A percentile compares a stretch with the other conserved stretches of the same genome.
These are phyloP conservation scores for Drosophila trapezifrons DNA, from an alignment of 1,140 invertebrate genomes.

Conservation along the genomic window DNA sequence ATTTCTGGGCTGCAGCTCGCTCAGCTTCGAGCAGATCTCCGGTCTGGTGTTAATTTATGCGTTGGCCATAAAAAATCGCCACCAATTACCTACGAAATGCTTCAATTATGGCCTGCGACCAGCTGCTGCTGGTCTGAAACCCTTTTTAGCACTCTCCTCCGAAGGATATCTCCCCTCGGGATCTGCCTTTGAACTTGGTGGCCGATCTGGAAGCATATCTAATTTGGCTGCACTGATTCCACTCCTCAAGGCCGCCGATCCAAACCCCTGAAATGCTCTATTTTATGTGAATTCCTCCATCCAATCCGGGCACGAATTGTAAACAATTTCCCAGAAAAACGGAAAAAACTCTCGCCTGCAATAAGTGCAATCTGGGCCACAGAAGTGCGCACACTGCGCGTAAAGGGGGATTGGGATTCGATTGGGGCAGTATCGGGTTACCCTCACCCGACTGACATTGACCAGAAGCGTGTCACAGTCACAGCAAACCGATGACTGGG, in stretches of 20 bases:
- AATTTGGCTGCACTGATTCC: slow-evolving; percentile 45
- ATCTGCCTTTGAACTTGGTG: slow-evolving; percentile 35
- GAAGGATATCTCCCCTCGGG: slow-evolving; percentile 15
- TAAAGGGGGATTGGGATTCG: slow-evolving; percentile 15
- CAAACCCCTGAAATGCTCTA: slow-evolving; percentile 36
- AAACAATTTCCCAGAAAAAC: slow-evolving; percentile 44
- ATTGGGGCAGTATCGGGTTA: slow-evolving; percentile 20
- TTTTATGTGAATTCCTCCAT: slow-evolving; percentile 25
- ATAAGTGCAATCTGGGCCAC: slow-evolving; percentile 61
- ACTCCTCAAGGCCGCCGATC: slow-evolving; percentile 38
- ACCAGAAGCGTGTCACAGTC: slow-evolving; percentile 68
- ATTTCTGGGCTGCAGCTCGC: slow-evolving; percentile 8
- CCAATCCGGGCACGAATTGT: slow-evolving; percentile 11
- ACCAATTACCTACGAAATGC: slow-evolving; percentile 76
- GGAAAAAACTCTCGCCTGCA: slow-evolving; percentile 19
- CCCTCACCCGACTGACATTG: slow-evolving; percentile 61
- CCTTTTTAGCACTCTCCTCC: slow-evolving; percentile 68
- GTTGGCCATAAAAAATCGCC: slow-evolving; percentile 75
- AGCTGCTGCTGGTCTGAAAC: slow-evolving; percentile 70
- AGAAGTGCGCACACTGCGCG: slow-evolving; percentile 39
- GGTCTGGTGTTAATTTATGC: slow-evolving; percentile 80
- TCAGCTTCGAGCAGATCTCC: slow-evolving; percentile 7
- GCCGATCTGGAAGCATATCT: slow-evolving; percentile 50
- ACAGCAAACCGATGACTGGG: slow-evolving; percentile 3
- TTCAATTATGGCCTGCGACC: slow-evolving; percentile 79